These are phyloP conservation scores for Aphrophora alni DNA, from an alignment of 2,888 invertebrate genomes.

Conservation along the genomic window DNA sequence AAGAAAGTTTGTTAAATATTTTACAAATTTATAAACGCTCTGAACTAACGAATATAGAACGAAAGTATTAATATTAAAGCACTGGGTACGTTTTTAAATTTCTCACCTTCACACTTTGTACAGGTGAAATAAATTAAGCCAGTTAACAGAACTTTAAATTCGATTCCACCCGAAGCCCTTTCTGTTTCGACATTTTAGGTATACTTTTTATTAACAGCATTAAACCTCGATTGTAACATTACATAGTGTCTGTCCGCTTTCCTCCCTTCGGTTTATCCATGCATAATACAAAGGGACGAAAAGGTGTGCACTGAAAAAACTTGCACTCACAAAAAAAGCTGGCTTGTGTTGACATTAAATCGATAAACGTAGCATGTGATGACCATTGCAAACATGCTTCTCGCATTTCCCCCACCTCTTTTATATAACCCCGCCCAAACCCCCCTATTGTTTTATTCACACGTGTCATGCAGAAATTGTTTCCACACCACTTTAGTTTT, in stretches of 20 bases:
- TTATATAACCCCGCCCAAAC: not conserved
- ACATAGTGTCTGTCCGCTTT: not conserved
- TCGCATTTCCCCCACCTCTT: constrained; percentile 42
- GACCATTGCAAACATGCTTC: constrained; percentile 47
- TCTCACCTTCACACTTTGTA: not conserved
- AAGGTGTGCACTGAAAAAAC: constrained; percentile 16
- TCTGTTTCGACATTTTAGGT: not conserved
- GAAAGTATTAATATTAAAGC: too few relatives aligned
- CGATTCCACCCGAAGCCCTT: not conserved
- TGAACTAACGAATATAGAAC: too few relatives aligned
- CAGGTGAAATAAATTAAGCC: not conserved
- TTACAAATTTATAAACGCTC: too few relatives aligned
- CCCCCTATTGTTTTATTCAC: constrained; percentile 34
- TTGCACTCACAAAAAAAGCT: constrained; percentile 15
- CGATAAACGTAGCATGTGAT: constrained; percentile 39
- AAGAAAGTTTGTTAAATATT: too few relatives aligned
- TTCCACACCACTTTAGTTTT: constrained; percentile 33
- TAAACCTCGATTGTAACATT: not conserved
- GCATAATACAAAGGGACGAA: constrained; percentile 6
- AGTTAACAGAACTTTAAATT: not conserved
- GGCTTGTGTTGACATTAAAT: constrained; percentile 19
- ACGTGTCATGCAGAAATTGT: constrained; percentile 38
- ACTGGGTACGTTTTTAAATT: too few relatives aligned
- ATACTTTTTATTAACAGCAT: constrained; percentile 3
- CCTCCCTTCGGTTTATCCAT: not conserved